Evolutionary conservation across 2,888 invertebrate species (phyloP).

Genomic region (Hemithea aestivaria): DNA sequence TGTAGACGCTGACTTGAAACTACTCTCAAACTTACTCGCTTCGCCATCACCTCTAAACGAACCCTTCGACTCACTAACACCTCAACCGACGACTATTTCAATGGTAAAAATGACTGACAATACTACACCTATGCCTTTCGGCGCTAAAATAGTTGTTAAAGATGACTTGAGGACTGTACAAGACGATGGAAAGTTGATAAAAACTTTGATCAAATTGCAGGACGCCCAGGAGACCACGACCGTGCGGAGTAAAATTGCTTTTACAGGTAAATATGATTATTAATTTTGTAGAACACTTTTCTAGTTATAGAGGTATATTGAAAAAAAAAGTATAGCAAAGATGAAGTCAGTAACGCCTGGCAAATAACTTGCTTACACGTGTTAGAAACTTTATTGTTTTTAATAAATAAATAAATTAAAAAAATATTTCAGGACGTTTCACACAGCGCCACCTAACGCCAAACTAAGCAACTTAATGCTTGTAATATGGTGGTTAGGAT

Average conservation of each 20-base stretch:
- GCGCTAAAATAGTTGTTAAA: slow-evolving; percentile 62
- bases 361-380: neutral
- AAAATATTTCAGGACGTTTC: no score
- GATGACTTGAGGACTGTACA: slow-evolving; percentile 59
- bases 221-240: slow-evolving; percentile 68
- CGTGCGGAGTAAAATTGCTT: slow-evolving; percentile 57
- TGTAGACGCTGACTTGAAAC: slow-evolving; percentile 49
- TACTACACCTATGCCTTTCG: slow-evolving; percentile 51
- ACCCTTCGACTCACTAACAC: slow-evolving; percentile 55
- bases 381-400: no score
- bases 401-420: no score
- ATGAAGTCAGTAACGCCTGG: neutral
- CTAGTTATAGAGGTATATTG: no score
- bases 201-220: slow-evolving; percentile 73
- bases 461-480: no score
- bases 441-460: no score
- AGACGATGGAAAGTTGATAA: slow-evolving; percentile 66
- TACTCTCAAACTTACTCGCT: slow-evolving; percentile 58
- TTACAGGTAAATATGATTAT: slow-evolving; percentile 53
- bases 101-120: slow-evolving; percentile 37
- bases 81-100: slow-evolving; percentile 44
- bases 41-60: slow-evolving; percentile 60
- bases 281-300: no score
- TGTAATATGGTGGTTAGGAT: no score
- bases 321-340: no score